Evolutionary conservation across 2,888 invertebrate species (phyloP).

Genomic region (Onthophagus sagittarius): DNA sequence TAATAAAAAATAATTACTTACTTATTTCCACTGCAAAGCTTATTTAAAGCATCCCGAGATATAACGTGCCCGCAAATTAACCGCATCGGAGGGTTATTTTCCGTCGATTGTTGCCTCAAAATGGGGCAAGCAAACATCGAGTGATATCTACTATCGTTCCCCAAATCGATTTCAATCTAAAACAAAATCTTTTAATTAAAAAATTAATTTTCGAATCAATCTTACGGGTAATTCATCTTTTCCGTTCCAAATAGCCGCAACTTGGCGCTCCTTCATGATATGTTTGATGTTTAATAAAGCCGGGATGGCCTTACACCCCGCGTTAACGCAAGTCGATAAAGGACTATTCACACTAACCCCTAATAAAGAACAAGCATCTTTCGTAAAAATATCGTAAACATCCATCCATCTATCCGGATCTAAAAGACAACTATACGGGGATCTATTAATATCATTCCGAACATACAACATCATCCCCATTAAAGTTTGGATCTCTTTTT

Average conservation of each 20-base stretch:
- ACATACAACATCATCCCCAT: slow-evolving; percentile 84
- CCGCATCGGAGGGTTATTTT: slow-evolving; percentile 95
- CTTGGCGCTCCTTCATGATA: slow-evolving; percentile 85
- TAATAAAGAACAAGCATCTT: slow-evolving; percentile 87
- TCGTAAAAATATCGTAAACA: slow-evolving; percentile 84
- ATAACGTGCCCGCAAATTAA: slow-evolving; percentile 98
- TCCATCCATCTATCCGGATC: slow-evolving; percentile 78
- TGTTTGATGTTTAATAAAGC: slow-evolving; percentile 91
- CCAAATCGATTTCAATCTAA: slow-evolving; percentile 93
- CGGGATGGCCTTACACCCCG: slow-evolving; percentile 91
- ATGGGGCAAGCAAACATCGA: slow-evolving; percentile 99
- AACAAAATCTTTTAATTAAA: neutral
- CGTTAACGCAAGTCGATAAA: slow-evolving; percentile 85
- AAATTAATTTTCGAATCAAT: slow-evolving; percentile 29
- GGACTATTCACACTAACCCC: slow-evolving; percentile 89
- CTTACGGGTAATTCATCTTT: slow-evolving; percentile 92
- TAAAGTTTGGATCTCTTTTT: slow-evolving; percentile 77
- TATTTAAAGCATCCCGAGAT: slow-evolving; percentile 93
- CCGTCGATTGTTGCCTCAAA: slow-evolving; percentile 91
- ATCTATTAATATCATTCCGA: slow-evolving; percentile 71
- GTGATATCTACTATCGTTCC: slow-evolving; percentile 87
- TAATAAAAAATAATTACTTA: too few species aligned
- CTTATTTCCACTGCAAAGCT: slow-evolving; percentile 91
- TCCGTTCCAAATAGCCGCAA: slow-evolving; percentile 91
- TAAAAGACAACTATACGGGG: slow-evolving; percentile 74